Percentiles rank a stretch among this genome's conserved stretches.
These are phyloP conservation scores for Carlito syrichta DNA, from an alignment of 2,113 vertebrate species.

Conservation along the genomic window DNA sequence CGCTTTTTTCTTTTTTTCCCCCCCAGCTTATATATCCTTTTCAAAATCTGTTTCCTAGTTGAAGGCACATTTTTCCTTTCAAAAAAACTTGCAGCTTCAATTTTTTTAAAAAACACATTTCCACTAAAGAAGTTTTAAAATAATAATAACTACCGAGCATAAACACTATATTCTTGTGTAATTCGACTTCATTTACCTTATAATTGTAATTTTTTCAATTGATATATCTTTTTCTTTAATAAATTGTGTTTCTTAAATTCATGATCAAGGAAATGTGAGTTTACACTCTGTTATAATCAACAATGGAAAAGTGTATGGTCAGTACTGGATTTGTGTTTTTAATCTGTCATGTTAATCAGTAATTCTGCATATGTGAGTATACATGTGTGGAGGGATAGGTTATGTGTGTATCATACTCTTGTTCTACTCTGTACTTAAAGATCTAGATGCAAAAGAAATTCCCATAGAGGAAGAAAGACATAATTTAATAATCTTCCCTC, in stretches of 20 bases:
- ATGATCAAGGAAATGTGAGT: background rate
- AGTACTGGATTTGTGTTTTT: background rate
- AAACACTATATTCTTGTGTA: background rate
- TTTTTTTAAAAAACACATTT: background rate
- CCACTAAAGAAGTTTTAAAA: background rate
- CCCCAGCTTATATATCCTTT: background rate
- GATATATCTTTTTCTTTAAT: background rate
- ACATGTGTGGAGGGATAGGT: background rate
- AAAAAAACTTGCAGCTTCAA: background rate
- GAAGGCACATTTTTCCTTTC: slow-evolving; percentile 32
- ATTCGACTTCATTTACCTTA: background rate
- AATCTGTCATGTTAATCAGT: background rate
- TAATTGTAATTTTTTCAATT: background rate
- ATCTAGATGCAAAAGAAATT: background rate
- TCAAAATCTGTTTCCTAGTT: background rate
- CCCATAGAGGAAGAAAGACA: background rate
- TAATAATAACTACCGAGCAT: background rate
- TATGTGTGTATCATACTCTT: background rate
- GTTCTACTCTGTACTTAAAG: background rate
- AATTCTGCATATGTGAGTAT: background rate
- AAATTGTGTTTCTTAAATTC: background rate
- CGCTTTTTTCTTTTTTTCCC: background rate
- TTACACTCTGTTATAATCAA: background rate
- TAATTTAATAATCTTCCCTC: background rate
- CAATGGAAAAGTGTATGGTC: background rate